Conservation (phyloP, 2,113 vertebrate genomes). For the Pristiophorus japonicus region DNA sequence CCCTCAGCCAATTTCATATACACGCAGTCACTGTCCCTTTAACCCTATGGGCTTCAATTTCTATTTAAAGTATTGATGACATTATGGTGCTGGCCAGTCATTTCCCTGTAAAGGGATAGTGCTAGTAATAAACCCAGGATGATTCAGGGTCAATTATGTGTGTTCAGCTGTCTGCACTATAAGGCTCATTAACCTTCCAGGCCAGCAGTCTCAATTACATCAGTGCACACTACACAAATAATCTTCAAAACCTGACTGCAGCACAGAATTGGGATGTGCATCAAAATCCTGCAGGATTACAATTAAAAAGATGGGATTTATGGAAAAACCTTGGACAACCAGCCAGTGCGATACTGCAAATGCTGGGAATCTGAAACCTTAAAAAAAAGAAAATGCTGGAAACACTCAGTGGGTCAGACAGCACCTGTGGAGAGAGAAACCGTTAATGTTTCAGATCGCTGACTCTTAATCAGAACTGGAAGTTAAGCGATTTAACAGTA, state of each 20-base stretch:
- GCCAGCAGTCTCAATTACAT: background rate
- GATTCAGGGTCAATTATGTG: background rate
- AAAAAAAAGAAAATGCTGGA: background rate
- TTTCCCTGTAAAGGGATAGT: background rate
- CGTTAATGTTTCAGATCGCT: background rate
- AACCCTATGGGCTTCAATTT: background rate
- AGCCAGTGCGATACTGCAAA: background rate
- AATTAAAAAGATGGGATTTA: background rate
- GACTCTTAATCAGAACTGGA: background rate
- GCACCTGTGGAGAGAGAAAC: background rate
- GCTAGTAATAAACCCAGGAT: background rate
- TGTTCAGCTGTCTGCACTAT: background rate
- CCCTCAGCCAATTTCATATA: background rate
- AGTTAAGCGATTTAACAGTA: background rate
- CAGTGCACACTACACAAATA: background rate
- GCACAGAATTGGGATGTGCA: background rate
- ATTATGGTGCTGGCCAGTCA: background rate
- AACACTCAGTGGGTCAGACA: background rate
- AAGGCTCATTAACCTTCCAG: background rate
- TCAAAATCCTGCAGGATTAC: background rate
- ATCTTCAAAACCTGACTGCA: background rate
- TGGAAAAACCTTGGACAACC: background rate
- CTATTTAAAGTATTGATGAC: background rate
- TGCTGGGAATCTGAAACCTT: background rate
- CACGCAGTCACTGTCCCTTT: background rate